A percentile compares a stretch with the other conserved stretches of the same genome.
These are phyloP conservation scores for Ditylenchus dipsaci DNA, from an alignment of 1,140 invertebrate species.

Conservation along the genomic window DNA sequence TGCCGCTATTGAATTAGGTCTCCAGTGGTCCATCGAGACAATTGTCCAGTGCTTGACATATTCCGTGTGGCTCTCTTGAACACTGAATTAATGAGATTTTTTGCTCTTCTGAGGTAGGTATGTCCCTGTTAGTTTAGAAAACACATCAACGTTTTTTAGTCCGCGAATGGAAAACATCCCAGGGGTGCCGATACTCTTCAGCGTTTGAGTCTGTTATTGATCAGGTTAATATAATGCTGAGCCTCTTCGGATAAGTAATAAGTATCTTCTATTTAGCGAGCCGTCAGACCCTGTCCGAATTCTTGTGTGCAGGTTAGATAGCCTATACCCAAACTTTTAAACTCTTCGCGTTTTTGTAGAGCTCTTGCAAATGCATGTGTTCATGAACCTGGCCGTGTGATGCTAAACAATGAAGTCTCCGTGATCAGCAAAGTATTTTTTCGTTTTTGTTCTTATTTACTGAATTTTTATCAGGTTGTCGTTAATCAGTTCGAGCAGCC, in stretches of 20 bases:
- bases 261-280: constrained; percentile 10
- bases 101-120: constrained; percentile 28
- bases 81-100: constrained; percentile 42
- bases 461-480: too few species aligned
- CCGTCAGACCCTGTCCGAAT: constrained; percentile 29
- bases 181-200: neutral
- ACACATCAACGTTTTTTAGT: constrained; percentile 4
- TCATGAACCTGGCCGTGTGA: constrained; percentile 35
- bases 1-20: constrained; percentile 23
- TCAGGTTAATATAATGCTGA: neutral
- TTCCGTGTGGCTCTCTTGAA: constrained; percentile 47
- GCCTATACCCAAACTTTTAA: too few species aligned
- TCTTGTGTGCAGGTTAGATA: constrained; percentile 4
- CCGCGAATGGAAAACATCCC: constrained; percentile 8
- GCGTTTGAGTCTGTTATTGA: neutral
- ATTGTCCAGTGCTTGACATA: constrained; percentile 45
- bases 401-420: constrained; percentile 22
- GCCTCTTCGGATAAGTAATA: too few species aligned
- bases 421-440: constrained; percentile 14
- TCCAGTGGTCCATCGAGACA: constrained; percentile 42
- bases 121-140: neutral
- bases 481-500: constrained; percentile 13
- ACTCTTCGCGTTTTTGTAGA: constrained; percentile 28
- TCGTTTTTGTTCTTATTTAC: too few species aligned
- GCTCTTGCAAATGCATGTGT: constrained; percentile 41